Evolutionary conservation across 2,113 vertebrate genomes (phyloP).

Genomic region (Potamarius usumacintae): DNA sequence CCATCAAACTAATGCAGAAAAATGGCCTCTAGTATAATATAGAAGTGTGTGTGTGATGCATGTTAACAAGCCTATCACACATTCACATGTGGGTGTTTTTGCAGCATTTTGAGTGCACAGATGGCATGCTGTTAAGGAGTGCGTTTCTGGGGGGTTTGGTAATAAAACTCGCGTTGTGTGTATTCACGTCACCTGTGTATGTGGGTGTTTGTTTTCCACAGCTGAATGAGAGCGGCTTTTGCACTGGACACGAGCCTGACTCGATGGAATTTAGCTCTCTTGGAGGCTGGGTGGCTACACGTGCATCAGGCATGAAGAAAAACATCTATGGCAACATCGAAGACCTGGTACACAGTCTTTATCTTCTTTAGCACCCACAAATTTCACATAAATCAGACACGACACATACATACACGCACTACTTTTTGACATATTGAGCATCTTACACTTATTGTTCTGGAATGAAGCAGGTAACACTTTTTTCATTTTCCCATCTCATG

Average conservation of each 20-base stretch:
- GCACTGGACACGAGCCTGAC: constrained; percentile 96
- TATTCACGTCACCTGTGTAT: constrained; percentile 26
- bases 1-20: constrained; percentile 88
- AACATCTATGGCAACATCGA: constrained; percentile 99
- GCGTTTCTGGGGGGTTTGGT: constrained; percentile 78
- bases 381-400: background rate
- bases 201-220: constrained; percentile 60
- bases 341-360: constrained; percentile 83
- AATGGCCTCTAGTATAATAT: constrained; percentile 83
- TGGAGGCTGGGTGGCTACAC: constrained; percentile 96
- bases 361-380: background rate
- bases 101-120: constrained; percentile 71
- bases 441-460: background rate
- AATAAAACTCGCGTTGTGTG: constrained; percentile 39
- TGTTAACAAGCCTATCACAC: constrained; percentile 73
- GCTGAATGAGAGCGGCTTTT: constrained; percentile 95
- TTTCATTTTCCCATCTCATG: background rate
- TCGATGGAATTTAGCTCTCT: constrained; percentile 98
- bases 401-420: background rate
- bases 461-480: background rate
- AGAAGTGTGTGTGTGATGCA: constrained; percentile 79
- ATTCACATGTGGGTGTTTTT: constrained; percentile 60
- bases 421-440: background rate
- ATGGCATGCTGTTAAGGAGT: constrained; percentile 86
- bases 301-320: constrained; percentile 99